These are phyloP conservation scores for Conger conger DNA, from an alignment of 2,113 vertebrate genomes.

Conservation along the genomic window DNA sequence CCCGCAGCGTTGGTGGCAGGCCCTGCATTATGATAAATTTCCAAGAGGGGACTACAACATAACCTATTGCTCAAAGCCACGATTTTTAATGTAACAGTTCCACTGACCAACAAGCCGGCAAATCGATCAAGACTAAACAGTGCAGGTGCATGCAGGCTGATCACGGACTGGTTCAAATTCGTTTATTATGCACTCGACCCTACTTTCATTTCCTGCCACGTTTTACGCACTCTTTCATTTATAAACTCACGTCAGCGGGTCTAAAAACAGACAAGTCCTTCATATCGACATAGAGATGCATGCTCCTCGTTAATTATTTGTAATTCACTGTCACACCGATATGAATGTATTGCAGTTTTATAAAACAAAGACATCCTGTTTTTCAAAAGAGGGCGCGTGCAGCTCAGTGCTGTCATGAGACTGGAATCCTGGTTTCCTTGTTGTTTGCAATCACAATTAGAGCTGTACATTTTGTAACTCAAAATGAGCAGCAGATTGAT, in stretches of 20 bases:
- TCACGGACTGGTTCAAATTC: background rate
- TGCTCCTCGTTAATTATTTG: background rate
- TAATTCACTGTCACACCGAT: background rate
- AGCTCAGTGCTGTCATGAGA: conserved; percentile 1
- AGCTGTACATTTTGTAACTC: background rate
- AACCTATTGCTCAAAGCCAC: background rate
- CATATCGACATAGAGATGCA: background rate
- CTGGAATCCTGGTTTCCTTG: background rate
- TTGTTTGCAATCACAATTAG: background rate
- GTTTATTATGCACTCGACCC: background rate
- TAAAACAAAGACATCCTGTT: conserved; percentile 1
- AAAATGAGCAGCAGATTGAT: background rate
- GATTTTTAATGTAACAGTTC: background rate
- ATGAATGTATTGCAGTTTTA: background rate
- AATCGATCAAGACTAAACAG: background rate
- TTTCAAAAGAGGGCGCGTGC: background rate
- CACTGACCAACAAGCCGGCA: background rate
- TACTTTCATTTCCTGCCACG: conserved; percentile 1
- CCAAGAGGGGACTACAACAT: background rate
- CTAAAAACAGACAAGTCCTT: background rate
- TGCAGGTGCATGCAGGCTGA: background rate
- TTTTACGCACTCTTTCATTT: background rate
- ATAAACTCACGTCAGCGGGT: background rate
- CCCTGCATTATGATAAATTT: background rate
- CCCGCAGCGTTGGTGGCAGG: background rate